Evolutionary conservation across 2,888 invertebrate species (phyloP).

Genomic region (Lasius platythorax): DNA sequence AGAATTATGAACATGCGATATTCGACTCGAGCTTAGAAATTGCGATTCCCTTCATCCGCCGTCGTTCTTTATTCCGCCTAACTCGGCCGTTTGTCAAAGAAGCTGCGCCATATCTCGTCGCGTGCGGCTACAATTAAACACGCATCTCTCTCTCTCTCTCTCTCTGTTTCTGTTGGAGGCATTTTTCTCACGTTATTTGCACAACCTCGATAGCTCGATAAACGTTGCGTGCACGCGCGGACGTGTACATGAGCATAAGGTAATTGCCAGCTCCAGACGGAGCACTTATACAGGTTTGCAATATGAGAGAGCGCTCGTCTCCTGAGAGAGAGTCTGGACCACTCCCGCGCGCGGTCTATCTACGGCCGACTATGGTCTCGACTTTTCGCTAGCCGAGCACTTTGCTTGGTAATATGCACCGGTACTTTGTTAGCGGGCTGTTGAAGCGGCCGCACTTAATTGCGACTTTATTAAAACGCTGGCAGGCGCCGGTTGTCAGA

Average conservation of each 20-base stretch:
- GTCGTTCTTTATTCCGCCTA: constrained; percentile 2
- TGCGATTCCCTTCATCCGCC: background rate
- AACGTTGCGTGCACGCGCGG: constrained; percentile 34
- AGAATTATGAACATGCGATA: constrained; percentile 38
- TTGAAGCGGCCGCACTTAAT: constrained; percentile 62
- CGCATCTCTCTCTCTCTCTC: background rate
- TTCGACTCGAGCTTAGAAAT: background rate
- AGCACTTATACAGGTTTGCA: constrained; percentile 22
- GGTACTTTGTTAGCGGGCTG: constrained; percentile 61
- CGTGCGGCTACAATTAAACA: constrained; percentile 34
- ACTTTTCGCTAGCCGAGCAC: constrained; percentile 55
- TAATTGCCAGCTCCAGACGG: constrained; percentile 41
- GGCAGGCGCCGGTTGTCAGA: constrained; percentile 34
- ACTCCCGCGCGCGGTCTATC: constrained; percentile 37
- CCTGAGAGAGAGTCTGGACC: background rate
- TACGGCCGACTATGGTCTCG: constrained; percentile 43
- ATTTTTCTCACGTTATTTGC: constrained; percentile 41
- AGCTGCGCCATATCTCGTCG: constrained; percentile 12
- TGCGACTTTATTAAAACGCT: constrained; percentile 60
- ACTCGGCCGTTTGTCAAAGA: constrained; percentile 37
- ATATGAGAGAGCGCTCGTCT: background rate
- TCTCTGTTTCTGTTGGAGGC: background rate
- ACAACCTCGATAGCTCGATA: constrained; percentile 39
- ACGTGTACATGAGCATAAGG: constrained; percentile 29
- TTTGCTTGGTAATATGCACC: constrained; percentile 47